These are phyloP conservation scores for Phaethornis superciliosus DNA, from an alignment of 2,113 vertebrate genomes.

Conservation along the genomic window DNA sequence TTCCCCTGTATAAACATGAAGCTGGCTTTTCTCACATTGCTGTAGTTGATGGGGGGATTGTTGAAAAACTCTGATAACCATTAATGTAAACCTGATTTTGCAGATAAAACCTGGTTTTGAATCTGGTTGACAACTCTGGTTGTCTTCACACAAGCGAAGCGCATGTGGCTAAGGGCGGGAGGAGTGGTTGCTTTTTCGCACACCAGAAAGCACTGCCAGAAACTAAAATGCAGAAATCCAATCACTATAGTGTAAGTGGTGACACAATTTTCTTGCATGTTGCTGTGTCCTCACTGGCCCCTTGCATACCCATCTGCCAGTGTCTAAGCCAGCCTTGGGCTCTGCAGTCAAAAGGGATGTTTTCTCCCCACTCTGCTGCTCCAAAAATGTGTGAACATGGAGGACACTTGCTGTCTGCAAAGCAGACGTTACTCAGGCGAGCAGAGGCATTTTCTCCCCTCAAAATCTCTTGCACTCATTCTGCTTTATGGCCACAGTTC, in stretches of 20 bases:
- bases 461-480: rapidly evolving
- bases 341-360: rapidly evolving
- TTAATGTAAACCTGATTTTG: not conserved
- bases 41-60: not conserved
- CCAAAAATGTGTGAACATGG: not conserved
- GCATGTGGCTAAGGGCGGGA: not conserved
- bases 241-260: not conserved
- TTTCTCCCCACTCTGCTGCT: not conserved
- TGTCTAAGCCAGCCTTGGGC: not conserved
- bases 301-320: rapidly evolving
- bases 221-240: not conserved
- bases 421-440: not conserved
- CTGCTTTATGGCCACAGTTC: rapidly evolving
- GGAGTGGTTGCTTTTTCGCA: not conserved
- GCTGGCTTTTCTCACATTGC: not conserved
- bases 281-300: rapidly evolving
- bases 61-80: not conserved
- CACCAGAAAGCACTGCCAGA: not conserved
- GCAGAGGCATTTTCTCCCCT: not conserved
- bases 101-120: not conserved
- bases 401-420: not conserved
- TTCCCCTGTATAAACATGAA: not conserved
- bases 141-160: not conserved
- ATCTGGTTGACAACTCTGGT: no score
- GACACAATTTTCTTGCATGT: rapidly evolving